phyloP scores from a whole-genome alignment of 2,888 invertebrate species.

The Cheilosia grossa region DNA sequence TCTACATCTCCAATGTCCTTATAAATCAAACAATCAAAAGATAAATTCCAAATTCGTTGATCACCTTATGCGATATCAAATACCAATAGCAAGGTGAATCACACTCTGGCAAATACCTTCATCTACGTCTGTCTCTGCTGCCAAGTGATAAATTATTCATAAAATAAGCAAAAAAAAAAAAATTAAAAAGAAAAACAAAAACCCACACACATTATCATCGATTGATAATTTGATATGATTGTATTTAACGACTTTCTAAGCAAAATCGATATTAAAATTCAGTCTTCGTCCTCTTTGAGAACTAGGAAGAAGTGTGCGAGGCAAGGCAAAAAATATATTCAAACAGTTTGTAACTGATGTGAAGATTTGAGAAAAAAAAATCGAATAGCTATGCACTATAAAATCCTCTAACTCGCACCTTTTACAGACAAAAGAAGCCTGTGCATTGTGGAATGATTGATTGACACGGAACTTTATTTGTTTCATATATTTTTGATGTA shows the following conservation, averaged over 20 bases:
- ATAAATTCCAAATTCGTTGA: conserved; percentile 32
- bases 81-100: conserved; percentile 63
- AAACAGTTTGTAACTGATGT: conserved; percentile 10
- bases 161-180: conserved; percentile 50
- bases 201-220: conserved; percentile 30
- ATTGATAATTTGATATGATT: conserved; percentile 56
- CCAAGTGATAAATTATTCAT: conserved; percentile 70
- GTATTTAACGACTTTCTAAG: conserved; percentile 57
- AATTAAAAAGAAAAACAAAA: conserved; percentile 28
- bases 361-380: conserved; percentile 31
- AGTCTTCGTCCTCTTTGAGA: conserved; percentile 42
- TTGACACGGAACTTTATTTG: conserved; percentile 44
- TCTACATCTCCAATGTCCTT: conserved; percentile 25
- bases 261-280: conserved; percentile 61
- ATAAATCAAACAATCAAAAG: conserved; percentile 39
- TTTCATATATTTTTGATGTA: conserved; percentile 11
- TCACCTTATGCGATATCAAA: conserved; percentile 36
- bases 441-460: conserved; percentile 41
- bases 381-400: conserved; percentile 14
- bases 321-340: conserved; percentile 12
- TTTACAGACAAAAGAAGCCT: conserved; percentile 40
- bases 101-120: conserved; percentile 32
- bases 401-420: conserved; percentile 10
- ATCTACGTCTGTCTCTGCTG: conserved; percentile 39
- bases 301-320: conserved; percentile 63